These are phyloP conservation scores for Drosophila prolongata DNA, from an alignment of 2,888 invertebrate genomes.

Conservation along the genomic window DNA sequence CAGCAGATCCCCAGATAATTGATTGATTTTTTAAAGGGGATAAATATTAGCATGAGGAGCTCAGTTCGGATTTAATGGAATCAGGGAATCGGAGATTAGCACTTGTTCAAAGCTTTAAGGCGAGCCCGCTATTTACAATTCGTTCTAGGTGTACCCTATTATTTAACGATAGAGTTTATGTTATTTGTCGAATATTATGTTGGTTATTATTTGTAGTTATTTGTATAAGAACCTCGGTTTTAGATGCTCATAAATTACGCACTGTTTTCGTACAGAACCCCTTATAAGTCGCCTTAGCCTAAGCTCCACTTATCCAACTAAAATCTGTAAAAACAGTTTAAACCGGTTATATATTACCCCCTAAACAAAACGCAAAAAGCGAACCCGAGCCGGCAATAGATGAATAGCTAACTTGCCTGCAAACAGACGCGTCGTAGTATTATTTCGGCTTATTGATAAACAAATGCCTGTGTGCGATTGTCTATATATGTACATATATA, in stretches of 20 bases:
- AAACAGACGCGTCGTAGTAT: conserved; percentile 34
- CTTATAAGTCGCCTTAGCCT: conserved; percentile 9
- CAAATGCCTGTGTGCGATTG: conserved; percentile 22
- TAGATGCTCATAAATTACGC: neutral
- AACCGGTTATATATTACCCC: conserved; percentile 60
- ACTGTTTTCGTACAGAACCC: neutral
- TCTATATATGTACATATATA: neutral
- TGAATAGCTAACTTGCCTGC: conserved; percentile 14
- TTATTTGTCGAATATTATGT: conserved; percentile 1
- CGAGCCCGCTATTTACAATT: conserved; percentile 22
- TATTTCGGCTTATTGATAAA: conserved; percentile 59
- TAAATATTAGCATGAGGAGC: conserved; percentile 7
- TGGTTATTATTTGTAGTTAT: too few relatives aligned
- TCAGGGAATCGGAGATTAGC: neutral
- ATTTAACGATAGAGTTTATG: neutral
- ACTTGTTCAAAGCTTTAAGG: neutral
- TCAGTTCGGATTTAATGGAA: neutral
- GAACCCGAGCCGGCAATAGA: conserved; percentile 55
- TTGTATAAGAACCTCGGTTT: neutral
- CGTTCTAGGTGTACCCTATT: conserved; percentile 4
- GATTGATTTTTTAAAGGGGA: conserved; percentile 3
- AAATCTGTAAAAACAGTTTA: conserved; percentile 57
- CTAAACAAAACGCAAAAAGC: conserved; percentile 32
- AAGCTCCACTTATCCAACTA: neutral
- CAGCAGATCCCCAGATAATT: conserved; percentile 52